A percentile compares a stretch with the other conserved stretches of the same genome.
Evolutionary conservation across 2,797 vertebrate species (phyloP).

Genomic region (Paratrypauchen microcephalus): DNA sequence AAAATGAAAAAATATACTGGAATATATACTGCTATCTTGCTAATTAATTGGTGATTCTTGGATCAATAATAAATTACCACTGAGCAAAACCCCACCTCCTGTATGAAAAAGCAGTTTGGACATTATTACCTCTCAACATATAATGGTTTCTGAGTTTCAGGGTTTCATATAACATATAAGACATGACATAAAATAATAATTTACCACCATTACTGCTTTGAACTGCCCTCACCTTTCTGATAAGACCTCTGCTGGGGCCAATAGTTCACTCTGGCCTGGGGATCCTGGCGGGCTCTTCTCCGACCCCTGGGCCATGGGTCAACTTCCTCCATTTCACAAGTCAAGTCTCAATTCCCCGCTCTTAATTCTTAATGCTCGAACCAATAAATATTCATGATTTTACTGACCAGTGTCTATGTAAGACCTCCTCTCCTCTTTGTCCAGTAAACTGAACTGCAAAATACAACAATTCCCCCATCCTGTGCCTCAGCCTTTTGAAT

Average conservation of each 20-base stretch:
- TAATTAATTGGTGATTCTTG: neutral
- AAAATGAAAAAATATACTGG: neutral
- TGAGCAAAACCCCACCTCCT: neutral
- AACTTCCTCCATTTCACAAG: conserved; percentile 65
- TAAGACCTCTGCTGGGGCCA: conserved; percentile 30
- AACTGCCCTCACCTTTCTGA: conserved; percentile 32
- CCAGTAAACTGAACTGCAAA: conserved; percentile 32
- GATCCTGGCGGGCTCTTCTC: conserved; percentile 31
- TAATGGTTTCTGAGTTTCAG: conserved; percentile 1
- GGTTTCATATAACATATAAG: neutral
- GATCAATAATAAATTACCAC: conserved; percentile 18
- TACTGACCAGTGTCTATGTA: conserved; percentile 48
- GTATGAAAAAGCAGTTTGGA: conserved; percentile 28
- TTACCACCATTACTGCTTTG: conserved; percentile 34
- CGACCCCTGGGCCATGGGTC: conserved; percentile 41
- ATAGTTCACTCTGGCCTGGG: conserved; percentile 22
- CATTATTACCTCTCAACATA: conserved; percentile 2
- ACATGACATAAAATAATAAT: conserved; percentile 16
- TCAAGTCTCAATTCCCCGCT: conserved; percentile 64
- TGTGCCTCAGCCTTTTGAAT: neutral
- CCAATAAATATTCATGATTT: conserved; percentile 64
- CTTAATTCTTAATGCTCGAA: conserved; percentile 69
- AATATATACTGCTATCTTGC: neutral
- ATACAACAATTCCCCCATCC: neutral
- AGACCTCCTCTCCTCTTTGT: conserved; percentile 27